phyloP scores from a whole-genome alignment of 2,797 vertebrate species.

The Antennarius maculatus region DNA sequence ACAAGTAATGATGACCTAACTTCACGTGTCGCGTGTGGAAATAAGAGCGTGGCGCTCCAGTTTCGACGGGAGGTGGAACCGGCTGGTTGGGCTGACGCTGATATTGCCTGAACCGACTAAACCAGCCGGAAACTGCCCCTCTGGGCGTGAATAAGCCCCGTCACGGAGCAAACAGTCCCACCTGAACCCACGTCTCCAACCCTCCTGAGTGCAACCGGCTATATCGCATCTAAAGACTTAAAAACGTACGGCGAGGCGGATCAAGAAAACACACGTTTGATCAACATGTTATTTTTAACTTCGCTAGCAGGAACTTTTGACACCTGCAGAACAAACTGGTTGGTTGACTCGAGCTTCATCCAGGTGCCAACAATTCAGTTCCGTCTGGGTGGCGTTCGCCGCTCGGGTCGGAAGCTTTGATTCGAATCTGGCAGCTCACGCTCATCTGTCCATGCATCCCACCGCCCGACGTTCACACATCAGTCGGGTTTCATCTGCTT shows the following conservation, averaged over 20 bases:
- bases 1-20: no score
- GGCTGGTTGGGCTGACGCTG: constrained; percentile 38
- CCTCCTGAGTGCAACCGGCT: constrained; percentile 2
- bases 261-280: no score
- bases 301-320: background rate
- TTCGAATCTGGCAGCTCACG: no score
- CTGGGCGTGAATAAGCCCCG: constrained; percentile 50
- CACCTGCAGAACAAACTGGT: constrained; percentile 1
- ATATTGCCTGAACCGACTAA: constrained; percentile 9
- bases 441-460: no score
- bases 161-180: constrained; percentile 52
- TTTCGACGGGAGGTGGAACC: constrained; percentile 23
- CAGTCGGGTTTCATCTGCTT: no score
- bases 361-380: background rate
- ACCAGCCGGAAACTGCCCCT: constrained; percentile 41
- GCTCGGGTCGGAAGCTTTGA: no score
- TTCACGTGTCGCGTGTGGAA: no score
- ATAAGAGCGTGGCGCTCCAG: background rate
- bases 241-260: background rate
- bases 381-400: no score
- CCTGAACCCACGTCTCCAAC: constrained; percentile 10
- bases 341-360: background rate
- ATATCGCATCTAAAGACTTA: background rate
- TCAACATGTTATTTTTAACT: background rate
- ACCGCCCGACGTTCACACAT: no score